phyloP scores from a whole-genome alignment of 1,140 invertebrate genomes.

The Xylocopa sonorina region DNA sequence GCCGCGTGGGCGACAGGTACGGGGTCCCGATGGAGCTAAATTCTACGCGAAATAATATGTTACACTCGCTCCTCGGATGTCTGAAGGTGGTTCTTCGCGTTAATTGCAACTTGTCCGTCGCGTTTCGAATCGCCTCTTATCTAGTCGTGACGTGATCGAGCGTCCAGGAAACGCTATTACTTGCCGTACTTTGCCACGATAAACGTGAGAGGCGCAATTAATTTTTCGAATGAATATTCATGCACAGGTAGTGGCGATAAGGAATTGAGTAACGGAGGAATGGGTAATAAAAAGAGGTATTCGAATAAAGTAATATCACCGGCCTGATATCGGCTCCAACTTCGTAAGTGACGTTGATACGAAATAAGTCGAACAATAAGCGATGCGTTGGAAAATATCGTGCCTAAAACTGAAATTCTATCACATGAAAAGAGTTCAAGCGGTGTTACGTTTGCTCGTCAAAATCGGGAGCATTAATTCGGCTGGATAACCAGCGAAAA shows the following conservation, averaged over 20 bases:
- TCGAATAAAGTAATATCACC: not conserved
- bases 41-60: conserved; percentile 38
- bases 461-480: conserved; percentile 14
- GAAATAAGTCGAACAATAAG: not conserved
- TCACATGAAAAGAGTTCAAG: not conserved
- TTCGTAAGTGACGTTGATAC: too few relatives aligned
- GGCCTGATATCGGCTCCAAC: not conserved
- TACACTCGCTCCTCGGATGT: not conserved
- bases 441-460: not conserved
- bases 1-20: conserved; percentile 33
- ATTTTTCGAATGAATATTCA: conserved; percentile 39
- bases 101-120: conserved; percentile 39
- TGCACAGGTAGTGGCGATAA: not conserved
- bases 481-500: not conserved
- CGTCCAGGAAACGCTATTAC: not conserved
- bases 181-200: not conserved
- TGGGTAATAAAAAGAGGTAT: not conserved
- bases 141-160: not conserved
- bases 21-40: not conserved
- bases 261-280: not conserved
- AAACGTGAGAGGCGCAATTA: not conserved
- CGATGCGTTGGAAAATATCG: not conserved
- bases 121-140: conserved; percentile 12
- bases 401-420: not conserved
- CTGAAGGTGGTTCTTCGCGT: conserved; percentile 13